Evolutionary conservation across 2,888 invertebrate genomes (phyloP), one percentile per base, ranked within the genome.

Genomic region (Notodonta ziczac): DNA sequence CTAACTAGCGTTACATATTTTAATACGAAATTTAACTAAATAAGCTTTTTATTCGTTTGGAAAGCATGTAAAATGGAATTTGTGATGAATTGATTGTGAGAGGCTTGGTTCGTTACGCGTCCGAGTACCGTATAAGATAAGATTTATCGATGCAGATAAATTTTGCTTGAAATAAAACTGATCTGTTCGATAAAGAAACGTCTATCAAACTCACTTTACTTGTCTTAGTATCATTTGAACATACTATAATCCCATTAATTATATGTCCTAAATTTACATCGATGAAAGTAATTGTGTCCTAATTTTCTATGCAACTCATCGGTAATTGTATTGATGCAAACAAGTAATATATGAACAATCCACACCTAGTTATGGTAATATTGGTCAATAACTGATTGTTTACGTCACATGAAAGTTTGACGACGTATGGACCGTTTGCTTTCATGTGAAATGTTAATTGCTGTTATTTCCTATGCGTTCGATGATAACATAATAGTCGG

Each of bases 261-360:
- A 24, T 24, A 40, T 40, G 9, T 8, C 40, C 9, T 9, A 24
- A 46, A n/a, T 46, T 50, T 50, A 16, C 16, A 50, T 50, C 4
- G 16, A 50, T 56, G 58, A 54, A 58, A 61, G 12, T 51, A 44
- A 44, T 50, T 52, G 60, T 55, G n/a, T 53, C 12, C 62, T 57
- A 60, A 10, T 62, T 57, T 58, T 61, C 59, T 56, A 55, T 60
- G 51, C 61, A 63, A 52, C 57, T 65, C n/a, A 56, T 24, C 24
- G 24, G 24, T 66, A 64, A 58, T 61, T n/a, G 40, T 59, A 62
- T 57, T 12, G 58, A 61, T 58, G 56, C 57, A 54, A 60, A 58
- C 58, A 5, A 56, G 52, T 54, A 24, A 24, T 24, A 52, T 54
- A 40, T 54, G 52, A 65, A 58, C 63, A 65, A 46, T 16, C 9